A percentile compares a stretch with the other conserved stretches of the same genome.
These are phyloP conservation scores for Drosophila ambigua DNA, from an alignment of 1,140 invertebrate species.

Conservation along the genomic window DNA sequence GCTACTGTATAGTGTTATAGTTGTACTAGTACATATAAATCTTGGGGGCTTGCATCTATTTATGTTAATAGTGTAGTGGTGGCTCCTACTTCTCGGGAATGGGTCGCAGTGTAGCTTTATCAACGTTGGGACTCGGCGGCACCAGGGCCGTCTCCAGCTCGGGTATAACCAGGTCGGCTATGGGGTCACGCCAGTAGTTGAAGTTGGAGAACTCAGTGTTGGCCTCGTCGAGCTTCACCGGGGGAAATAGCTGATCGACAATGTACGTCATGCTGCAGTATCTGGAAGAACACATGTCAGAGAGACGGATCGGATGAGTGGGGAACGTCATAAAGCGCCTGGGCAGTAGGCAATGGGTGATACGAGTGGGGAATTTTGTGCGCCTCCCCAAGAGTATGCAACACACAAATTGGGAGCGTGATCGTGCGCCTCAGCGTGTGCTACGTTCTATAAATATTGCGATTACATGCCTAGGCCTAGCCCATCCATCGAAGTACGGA, in stretches of 20 bases:
- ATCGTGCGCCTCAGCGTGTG: constrained; percentile 41
- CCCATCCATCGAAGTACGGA: background rate
- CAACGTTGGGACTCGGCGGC: constrained; percentile 43
- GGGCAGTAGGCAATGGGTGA: too few relatives aligned
- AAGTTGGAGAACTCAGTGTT: constrained; percentile 94
- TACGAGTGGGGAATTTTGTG: background rate
- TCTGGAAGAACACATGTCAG: constrained; percentile 85
- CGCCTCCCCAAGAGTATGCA: constrained; percentile 31
- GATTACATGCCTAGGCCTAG: background rate
- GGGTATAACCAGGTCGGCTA: constrained; percentile 85
- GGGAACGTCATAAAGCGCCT: too few relatives aligned
- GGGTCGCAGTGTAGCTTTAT: constrained; percentile 64
- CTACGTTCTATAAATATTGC: background rate
- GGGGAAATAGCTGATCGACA: constrained; percentile 97
- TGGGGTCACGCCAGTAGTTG: constrained; percentile 95
- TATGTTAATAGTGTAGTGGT: too few relatives aligned
- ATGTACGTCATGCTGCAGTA: constrained; percentile 96
- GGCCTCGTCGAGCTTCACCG: constrained; percentile 87
- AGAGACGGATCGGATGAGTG: background rate
- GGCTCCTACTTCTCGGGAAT: constrained; percentile 74
- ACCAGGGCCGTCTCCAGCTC: constrained; percentile 59
- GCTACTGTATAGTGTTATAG: constrained; percentile 21
- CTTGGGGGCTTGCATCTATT: constrained; percentile 6
- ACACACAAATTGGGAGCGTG: background rate
- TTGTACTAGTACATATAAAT: constrained; percentile 10